phyloP scores from a whole-genome alignment of 2,888 invertebrate genomes.

The Anodontia alba region DNA sequence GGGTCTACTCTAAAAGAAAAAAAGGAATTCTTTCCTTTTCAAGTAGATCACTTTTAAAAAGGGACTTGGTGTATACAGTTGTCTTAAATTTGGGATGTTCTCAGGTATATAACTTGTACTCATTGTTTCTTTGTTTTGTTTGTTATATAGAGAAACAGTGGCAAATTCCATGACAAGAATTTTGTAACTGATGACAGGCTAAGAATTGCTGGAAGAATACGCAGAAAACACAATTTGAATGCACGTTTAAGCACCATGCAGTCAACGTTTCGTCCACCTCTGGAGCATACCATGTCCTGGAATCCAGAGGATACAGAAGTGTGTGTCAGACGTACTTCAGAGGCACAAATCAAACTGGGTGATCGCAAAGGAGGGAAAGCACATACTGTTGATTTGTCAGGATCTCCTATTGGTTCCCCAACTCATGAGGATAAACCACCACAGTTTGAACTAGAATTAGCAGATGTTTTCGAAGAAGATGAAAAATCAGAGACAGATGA shows the following conservation, averaged over 20 bases:
- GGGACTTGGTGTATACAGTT: too few relatives aligned
- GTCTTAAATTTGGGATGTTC: too few relatives aligned
- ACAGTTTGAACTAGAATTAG: background rate
- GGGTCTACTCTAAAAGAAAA: too few relatives aligned
- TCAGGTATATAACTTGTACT: too few relatives aligned
- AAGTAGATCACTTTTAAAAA: too few relatives aligned
- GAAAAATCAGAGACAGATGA: background rate
- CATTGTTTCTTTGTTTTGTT: too few relatives aligned
- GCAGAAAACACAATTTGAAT: slow-evolving; percentile 52
- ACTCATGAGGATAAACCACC: background rate
- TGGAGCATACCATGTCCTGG: slow-evolving; percentile 44
- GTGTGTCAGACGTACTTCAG: slow-evolving; percentile 42
- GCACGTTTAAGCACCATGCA: slow-evolving; percentile 42
- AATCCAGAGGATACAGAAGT: slow-evolving; percentile 39
- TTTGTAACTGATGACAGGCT: slow-evolving; percentile 40
- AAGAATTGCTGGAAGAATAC: slow-evolving; percentile 36
- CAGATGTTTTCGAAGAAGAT: slow-evolving; percentile 4
- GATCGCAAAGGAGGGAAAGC: slow-evolving; percentile 17
- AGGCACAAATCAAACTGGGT: slow-evolving; percentile 37
- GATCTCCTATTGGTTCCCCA: slow-evolving; percentile 4
- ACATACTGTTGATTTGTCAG: slow-evolving; percentile 27
- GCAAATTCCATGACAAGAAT: slow-evolving; percentile 58
- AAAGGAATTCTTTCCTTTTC: too few relatives aligned
- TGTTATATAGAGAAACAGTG: slow-evolving; percentile 40
- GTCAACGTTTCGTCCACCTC: background rate